phyloP scores from a whole-genome alignment of 2,888 invertebrate genomes.

The Microplitis manilae region DNA sequence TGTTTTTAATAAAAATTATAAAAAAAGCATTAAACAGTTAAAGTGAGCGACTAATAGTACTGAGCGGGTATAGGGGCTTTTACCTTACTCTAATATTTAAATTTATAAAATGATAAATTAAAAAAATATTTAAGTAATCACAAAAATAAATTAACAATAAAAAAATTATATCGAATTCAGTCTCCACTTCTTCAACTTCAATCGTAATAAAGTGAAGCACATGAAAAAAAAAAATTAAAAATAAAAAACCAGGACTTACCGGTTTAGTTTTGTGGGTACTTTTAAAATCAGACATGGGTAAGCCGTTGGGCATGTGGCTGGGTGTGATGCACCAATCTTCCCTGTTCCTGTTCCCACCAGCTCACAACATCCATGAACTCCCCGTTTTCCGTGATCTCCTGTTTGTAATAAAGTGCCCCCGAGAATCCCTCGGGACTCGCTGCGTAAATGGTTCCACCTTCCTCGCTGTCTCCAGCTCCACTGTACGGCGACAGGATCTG shows the following conservation, averaged over 20 bases:
- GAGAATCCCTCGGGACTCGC: constrained; percentile 65
- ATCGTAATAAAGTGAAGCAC: background rate
- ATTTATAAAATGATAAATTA: too few relatives aligned
- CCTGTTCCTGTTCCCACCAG: constrained; percentile 71
- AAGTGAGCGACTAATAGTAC: too few relatives aligned
- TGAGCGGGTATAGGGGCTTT: too few relatives aligned
- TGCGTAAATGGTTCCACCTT: constrained; percentile 63
- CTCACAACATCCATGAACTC: constrained; percentile 70
- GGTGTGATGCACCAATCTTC: constrained; percentile 63
- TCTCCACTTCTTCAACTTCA: too few relatives aligned
- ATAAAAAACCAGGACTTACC: constrained; percentile 35
- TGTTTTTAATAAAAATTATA: too few relatives aligned
- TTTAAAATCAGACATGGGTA: constrained; percentile 65
- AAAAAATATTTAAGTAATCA: too few relatives aligned
- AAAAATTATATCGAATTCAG: too few relatives aligned
- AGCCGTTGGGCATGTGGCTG: constrained; percentile 66
- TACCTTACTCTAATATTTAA: too few relatives aligned
- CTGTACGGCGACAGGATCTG: constrained; percentile 63
- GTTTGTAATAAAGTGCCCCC: constrained; percentile 67
- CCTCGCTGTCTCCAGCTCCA: constrained; percentile 64
- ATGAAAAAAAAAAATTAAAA: background rate
- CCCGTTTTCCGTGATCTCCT: constrained; percentile 63
- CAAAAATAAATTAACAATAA: too few relatives aligned
- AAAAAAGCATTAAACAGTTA: too few relatives aligned
- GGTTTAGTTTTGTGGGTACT: constrained; percentile 34